phyloP scores from a whole-genome alignment of 2,113 vertebrate species.

The Limnothrissa miodon region DNA sequence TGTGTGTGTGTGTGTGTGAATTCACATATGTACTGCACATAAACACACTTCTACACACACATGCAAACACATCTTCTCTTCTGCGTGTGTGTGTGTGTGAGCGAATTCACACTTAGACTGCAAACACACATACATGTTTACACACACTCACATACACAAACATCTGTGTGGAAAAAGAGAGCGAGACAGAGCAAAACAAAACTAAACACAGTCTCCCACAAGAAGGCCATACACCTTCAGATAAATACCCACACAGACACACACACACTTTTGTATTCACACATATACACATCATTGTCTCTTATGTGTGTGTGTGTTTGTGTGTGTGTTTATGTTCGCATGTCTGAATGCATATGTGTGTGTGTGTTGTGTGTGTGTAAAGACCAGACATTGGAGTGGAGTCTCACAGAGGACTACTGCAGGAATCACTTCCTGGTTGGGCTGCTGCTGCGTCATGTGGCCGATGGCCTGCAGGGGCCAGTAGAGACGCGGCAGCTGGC shows the following conservation, averaged over 20 bases:
- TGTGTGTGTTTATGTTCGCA: no score
- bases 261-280: no score
- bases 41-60: no score
- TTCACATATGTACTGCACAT: no score
- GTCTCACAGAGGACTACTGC: slow-evolving; percentile 92
- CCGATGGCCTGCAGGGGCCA: slow-evolving; percentile 82
- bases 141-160: no score
- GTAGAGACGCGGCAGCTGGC: slow-evolving; percentile 85
- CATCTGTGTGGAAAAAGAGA: not conserved
- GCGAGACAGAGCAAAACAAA: not conserved
- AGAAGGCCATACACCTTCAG: not conserved
- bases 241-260: not conserved
- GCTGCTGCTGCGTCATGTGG: slow-evolving; percentile 86
- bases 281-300: no score
- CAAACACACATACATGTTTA: no score
- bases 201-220: no score
- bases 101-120: no score
- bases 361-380: slow-evolving; percentile 49
- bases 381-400: slow-evolving; percentile 92
- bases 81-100: not conserved
- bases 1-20: not conserved
- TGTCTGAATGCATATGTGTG: no score
- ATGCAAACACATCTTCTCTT: no score
- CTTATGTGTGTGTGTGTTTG: no score
- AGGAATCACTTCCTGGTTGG: slow-evolving; percentile 94